Evolutionary conservation across 2,797 vertebrate genomes (phyloP), one percentile per base, ranked within the genome.

Genomic region (Pangasius krempfi): DNA sequence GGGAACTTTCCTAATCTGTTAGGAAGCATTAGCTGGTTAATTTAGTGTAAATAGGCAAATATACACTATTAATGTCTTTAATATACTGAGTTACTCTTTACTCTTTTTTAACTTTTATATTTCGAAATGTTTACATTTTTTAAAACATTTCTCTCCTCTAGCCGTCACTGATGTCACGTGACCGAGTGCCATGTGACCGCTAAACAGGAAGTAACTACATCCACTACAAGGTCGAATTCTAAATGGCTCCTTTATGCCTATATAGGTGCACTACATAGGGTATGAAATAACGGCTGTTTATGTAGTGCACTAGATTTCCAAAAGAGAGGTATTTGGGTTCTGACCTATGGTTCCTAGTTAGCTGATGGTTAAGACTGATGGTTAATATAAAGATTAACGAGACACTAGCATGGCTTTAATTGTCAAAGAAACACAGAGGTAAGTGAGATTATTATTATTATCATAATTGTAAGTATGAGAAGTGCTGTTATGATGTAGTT

Each of bases 381-480:
- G 1, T 33, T 56, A 5, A 85, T 22, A 40, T 20, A 54, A 52
- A 62, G 13, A 37, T 60, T 56, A 73, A 60, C 14, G 5, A 60
- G 37, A 68, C 75, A 13, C 0, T 2, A 47, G 1, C 9, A 97
- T 97, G 96, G 92, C 95, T 86, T 92, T 96, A 18, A 89, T 96
- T 14, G 94, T 96, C 18, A 96, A 95, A 90, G 96, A 96, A 92
- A 96, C 96, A 5, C 94, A 94, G 89, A 96, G 96, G 96, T 94
- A 89, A 64, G 86, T 44, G 70, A 54, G 27, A 66, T 62, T 16
- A 7, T 50, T 50, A 50, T 50, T 60, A 52, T 12, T 12, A 52
- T 52, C 10, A 62, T 44, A 6, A 44, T 52, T n/a, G 33, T 9
- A 30, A 52, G 54, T 4, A 1, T 10, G 6, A 16, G 30, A 8